These are phyloP conservation scores for Turdus rufiventris DNA, from an alignment of 2,113 vertebrate species.

Conservation along the genomic window DNA sequence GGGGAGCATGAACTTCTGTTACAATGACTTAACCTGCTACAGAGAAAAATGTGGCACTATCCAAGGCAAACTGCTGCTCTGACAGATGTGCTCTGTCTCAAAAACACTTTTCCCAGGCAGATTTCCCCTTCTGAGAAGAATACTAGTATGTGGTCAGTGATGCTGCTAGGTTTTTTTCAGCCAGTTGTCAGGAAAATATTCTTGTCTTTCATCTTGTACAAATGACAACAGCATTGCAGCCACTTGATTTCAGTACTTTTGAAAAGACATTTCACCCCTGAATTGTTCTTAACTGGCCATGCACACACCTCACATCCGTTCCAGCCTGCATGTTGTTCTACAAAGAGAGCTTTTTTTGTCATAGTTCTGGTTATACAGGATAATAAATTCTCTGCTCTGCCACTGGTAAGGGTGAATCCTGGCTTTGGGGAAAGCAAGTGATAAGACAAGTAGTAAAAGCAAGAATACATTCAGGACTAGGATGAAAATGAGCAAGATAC, in stretches of 20 bases:
- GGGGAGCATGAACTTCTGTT: neutral
- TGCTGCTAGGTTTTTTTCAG: neutral
- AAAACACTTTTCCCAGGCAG: neutral
- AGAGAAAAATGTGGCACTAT: rapidly evolving
- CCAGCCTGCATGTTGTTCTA: neutral
- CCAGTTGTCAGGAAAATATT: neutral
- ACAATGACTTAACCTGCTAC: rapidly evolving
- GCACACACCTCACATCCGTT: neutral
- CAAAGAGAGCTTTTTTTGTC: neutral
- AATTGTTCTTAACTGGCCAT: neutral
- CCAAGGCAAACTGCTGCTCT: neutral
- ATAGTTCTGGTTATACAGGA: neutral
- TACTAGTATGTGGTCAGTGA: neutral
- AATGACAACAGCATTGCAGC: neutral
- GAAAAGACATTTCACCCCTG: neutral
- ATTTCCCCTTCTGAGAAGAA: neutral
- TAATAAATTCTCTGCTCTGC: neutral
- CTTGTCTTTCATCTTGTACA: neutral
- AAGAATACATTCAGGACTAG: neutral
- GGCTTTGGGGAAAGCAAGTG: neutral
- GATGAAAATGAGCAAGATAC: neutral
- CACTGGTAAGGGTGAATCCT: neutral
- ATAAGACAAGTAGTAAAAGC: neutral
- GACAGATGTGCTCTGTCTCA: neutral
- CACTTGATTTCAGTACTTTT: neutral